Percentiles rank a stretch among this genome's conserved stretches.
These are phyloP conservation scores for Parotocinclus haroldoi DNA, from an alignment of 2,797 vertebrate genomes.

Conservation along the genomic window DNA sequence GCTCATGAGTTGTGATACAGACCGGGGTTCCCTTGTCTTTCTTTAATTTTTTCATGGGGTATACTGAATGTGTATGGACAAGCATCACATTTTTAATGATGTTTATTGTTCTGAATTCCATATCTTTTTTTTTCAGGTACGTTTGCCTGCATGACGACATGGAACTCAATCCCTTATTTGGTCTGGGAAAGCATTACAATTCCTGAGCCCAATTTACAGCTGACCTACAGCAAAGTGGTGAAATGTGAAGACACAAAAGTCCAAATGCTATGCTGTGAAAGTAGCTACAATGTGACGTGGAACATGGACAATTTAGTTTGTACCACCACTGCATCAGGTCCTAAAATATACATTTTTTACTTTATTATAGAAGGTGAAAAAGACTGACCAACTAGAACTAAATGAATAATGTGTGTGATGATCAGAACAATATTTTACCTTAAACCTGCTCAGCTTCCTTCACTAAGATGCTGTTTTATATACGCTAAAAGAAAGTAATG, in stretches of 20 bases:
- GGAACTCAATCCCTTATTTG: slow-evolving; percentile 2
- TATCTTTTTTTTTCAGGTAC: neutral
- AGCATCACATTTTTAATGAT: too few species aligned
- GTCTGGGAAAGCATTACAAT: slow-evolving; percentile 13
- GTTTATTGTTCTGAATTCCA: neutral
- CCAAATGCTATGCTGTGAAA: slow-evolving; percentile 7
- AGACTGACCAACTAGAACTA: too few species aligned
- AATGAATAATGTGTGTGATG: too few species aligned
- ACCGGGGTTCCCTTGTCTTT: too few species aligned
- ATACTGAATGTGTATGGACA: too few species aligned
- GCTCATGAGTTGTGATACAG: too few species aligned
- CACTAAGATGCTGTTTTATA: too few species aligned
- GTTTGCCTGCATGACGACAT: slow-evolving; percentile 1
- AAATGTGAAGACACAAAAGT: neutral
- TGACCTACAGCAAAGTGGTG: slow-evolving; percentile 9
- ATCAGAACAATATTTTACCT: too few species aligned
- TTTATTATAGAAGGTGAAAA: too few species aligned
- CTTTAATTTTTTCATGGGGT: too few species aligned
- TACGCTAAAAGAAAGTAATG: too few species aligned
- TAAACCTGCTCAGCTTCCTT: too few species aligned
- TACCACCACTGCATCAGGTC: neutral
- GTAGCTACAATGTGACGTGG: slow-evolving; percentile 13
- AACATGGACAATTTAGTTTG: neutral
- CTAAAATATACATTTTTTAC: neutral
- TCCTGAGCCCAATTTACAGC: slow-evolving; percentile 12